Conservation (phyloP, 2,113 vertebrate species). For the Nibea coibor region DNA sequence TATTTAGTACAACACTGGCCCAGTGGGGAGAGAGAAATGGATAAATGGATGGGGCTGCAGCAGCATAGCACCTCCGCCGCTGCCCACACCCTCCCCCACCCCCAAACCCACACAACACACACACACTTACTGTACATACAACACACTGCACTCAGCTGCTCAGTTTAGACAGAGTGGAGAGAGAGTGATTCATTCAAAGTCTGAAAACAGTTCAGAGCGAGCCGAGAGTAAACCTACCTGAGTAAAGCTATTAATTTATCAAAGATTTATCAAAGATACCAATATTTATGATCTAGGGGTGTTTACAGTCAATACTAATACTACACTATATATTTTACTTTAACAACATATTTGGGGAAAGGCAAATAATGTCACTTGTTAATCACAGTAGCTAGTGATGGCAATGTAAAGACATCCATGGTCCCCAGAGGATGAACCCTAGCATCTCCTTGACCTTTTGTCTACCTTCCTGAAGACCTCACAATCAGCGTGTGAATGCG, state of each 20-base stretch:
- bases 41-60: conserved; percentile 59
- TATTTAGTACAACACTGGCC: conserved; percentile 70
- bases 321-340: neutral
- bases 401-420: neutral
- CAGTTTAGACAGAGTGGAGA: neutral
- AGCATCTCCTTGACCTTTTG: no score
- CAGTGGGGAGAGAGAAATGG: conserved; percentile 38
- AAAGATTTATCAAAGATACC: neutral
- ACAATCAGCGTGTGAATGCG: no score
- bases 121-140: conserved; percentile 3
- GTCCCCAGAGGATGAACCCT: no score
- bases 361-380: neutral
- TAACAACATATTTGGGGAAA: neutral
- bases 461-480: no score
- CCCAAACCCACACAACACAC: neutral
- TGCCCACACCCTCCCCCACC: no score
- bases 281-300: no score
- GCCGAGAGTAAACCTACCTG: neutral
- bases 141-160: conserved; percentile 10
- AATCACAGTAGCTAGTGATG: no score
- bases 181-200: conserved; percentile 16
- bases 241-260: no score
- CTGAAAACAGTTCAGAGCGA: conserved; percentile 1
- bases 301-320: neutral
- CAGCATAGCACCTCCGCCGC: neutral